phyloP scores from a whole-genome alignment of 2,113 vertebrate genomes.

The Aspiorhynchus laticeps region DNA sequence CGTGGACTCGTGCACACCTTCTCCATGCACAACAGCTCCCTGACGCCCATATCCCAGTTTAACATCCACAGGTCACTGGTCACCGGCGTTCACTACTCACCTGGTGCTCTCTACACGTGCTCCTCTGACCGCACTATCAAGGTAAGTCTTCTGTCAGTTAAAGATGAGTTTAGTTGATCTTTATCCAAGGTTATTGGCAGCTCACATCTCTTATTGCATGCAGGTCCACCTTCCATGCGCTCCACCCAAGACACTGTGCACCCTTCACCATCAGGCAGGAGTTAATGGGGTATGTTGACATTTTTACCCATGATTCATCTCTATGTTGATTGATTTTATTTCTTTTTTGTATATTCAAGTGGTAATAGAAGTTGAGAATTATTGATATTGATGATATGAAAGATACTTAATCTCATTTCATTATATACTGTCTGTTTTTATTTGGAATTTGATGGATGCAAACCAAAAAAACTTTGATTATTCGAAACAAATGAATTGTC shows the following conservation, averaged over 20 bases:
- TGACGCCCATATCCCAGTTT: constrained; percentile 77
- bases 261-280: constrained; percentile 74
- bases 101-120: constrained; percentile 85
- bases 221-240: constrained; percentile 88
- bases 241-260: constrained; percentile 85
- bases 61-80: constrained; percentile 86
- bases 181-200: neutral
- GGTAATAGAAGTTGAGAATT: no score
- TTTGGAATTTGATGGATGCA: neutral
- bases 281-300: constrained; percentile 82
- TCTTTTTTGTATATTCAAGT: neutral
- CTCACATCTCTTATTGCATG: neutral
- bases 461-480: neutral
- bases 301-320: neutral
- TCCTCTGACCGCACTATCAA: constrained; percentile 86
- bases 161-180: neutral
- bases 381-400: no score
- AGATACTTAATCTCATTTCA: neutral
- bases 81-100: constrained; percentile 82
- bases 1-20: constrained; percentile 83
- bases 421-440: neutral
- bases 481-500: neutral
- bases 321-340: neutral
- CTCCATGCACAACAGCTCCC: constrained; percentile 71
- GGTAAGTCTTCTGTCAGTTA: constrained; percentile 59